Evolutionary conservation across 2,113 vertebrate species (phyloP).

Genomic region (Crotalus helleri): DNA sequence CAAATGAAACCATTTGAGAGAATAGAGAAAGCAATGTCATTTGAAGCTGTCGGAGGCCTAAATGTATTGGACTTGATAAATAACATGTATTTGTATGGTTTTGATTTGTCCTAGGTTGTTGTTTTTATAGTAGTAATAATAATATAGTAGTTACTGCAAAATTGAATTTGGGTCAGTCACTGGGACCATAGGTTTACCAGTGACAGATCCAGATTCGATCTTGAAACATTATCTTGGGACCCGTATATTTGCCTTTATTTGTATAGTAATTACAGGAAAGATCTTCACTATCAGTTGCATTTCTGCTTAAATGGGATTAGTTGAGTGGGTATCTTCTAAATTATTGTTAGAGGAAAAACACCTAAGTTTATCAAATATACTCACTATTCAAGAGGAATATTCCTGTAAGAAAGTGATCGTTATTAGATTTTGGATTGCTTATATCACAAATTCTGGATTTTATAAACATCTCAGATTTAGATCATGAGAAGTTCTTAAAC

Average conservation of each 20-base stretch:
- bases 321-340: not conserved
- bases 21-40: not conserved
- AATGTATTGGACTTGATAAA: not conserved
- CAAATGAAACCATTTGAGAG: not conserved
- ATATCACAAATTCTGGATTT: not conserved
- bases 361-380: not conserved
- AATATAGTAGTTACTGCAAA: not conserved
- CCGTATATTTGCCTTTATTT: not conserved
- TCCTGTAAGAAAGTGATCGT: not conserved
- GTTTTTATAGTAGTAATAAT: not conserved
- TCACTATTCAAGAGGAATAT: not conserved
- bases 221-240: not conserved
- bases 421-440: not conserved
- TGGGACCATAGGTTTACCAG: not conserved
- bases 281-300: not conserved
- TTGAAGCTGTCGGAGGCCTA: not conserved
- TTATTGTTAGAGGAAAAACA: not conserved
- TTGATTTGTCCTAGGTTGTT: not conserved
- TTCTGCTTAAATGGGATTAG: not conserved
- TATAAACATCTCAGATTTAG: not conserved
- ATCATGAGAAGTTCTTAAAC: not conserved
- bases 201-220: not conserved
- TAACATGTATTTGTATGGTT: not conserved
- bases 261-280: not conserved
- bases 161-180: not conserved